A percentile compares a stretch with the other conserved stretches of the same genome.
Conservation (phyloP, 1,140 invertebrate genomes). For the Drosophila seguyi region DNA sequence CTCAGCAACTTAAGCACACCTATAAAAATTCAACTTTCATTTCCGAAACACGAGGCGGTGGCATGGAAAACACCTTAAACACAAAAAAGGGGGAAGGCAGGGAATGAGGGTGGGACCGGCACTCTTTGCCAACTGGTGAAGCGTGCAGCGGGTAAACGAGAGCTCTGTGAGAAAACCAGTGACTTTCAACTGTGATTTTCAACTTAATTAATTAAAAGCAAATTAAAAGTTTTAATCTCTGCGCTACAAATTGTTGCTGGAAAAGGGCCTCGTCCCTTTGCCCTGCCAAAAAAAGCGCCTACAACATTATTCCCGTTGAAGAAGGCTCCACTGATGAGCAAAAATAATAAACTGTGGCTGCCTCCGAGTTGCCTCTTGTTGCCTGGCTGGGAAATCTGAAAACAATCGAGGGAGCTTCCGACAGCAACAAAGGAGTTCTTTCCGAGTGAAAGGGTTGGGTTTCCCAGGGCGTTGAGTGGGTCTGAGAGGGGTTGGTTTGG, state of each 20-base stretch:
- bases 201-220: conserved; percentile 84
- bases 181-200: conserved; percentile 80
- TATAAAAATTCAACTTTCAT: conserved; percentile 62
- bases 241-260: conserved; percentile 72
- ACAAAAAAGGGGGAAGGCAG: not conserved
- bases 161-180: conserved; percentile 55
- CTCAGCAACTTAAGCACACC: conserved; percentile 44
- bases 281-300: conserved; percentile 50
- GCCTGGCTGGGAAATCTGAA: conserved; percentile 52
- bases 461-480: not conserved
- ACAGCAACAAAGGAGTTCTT: conserved; percentile 44
- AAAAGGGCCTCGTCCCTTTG: conserved; percentile 53
- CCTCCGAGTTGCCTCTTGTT: conserved; percentile 41
- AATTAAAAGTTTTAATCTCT: conserved; percentile 84
- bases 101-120: not conserved
- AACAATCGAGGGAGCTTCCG: conserved; percentile 65
- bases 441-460: conserved; percentile 20
- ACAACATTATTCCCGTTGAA: conserved; percentile 39
- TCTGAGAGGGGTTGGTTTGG: conserved; percentile 46
- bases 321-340: conserved; percentile 70
- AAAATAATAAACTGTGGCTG: conserved; percentile 77
- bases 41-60: conserved; percentile 43
- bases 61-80: conserved; percentile 58
- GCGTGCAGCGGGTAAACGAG: conserved; percentile 50
- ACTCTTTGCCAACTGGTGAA: conserved; percentile 7